phyloP scores from a whole-genome alignment of 1,140 invertebrate species.

The Contarinia nasturtii region DNA sequence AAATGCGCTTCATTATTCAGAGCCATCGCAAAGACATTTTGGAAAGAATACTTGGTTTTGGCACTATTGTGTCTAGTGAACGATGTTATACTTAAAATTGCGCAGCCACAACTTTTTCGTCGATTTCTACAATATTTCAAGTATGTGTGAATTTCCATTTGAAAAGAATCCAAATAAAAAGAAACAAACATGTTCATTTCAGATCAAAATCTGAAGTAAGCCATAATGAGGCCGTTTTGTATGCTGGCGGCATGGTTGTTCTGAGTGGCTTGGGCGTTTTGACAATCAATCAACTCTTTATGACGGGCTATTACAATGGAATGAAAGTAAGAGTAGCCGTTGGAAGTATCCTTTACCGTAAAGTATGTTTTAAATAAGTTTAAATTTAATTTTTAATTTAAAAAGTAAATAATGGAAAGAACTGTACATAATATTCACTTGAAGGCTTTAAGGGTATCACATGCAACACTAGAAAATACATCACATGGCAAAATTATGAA shows the following conservation, averaged over 20 bases:
- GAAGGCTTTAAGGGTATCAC: slow-evolving; percentile 25
- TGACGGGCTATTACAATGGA: slow-evolving; percentile 35
- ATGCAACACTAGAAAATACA: slow-evolving; percentile 47
- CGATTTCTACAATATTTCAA: slow-evolving; percentile 1
- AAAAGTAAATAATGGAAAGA: no score
- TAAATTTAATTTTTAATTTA: not conserved
- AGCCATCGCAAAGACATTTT: slow-evolving; percentile 1
- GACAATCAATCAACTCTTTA: slow-evolving; percentile 36
- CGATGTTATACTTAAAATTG: not conserved
- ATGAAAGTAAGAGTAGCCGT: slow-evolving; percentile 37
- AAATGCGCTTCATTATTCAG: slow-evolving; percentile 1
- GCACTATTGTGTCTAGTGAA: not conserved
- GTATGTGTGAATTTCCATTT: slow-evolving; percentile 3
- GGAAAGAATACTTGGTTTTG: slow-evolving; percentile 1
- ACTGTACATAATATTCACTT: no score
- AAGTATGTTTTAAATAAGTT: slow-evolving; percentile 25
- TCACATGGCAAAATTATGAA: slow-evolving; percentile 72
- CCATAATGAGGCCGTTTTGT: slow-evolving; percentile 29
- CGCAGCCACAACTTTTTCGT: slow-evolving; percentile 1
- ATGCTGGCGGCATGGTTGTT: slow-evolving; percentile 35
- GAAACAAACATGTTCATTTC: not conserved
- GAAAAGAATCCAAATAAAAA: not conserved
- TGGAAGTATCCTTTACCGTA: slow-evolving; percentile 47
- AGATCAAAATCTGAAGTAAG: slow-evolving; percentile 8
- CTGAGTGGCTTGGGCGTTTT: slow-evolving; percentile 29